A percentile compares a stretch with the other conserved stretches of the same genome.
Evolutionary conservation across 2,888 invertebrate genomes (phyloP).

Genomic region (Athripsodes cinereus): DNA sequence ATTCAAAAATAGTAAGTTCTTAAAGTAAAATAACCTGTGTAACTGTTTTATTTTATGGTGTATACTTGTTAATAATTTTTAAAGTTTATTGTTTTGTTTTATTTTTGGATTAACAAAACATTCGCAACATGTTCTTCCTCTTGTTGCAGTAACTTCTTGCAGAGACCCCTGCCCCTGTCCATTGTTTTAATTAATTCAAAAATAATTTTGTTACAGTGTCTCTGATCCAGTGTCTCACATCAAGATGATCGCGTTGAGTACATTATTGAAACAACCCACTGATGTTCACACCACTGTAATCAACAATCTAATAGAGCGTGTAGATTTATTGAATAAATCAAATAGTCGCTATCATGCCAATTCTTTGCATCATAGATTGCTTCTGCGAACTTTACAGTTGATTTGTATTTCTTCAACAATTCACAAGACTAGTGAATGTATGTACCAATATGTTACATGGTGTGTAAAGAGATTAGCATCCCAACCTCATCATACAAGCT

Average conservation of each 20-base stretch:
- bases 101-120: too few relatives aligned
- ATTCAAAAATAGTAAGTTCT: background rate
- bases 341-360: constrained; percentile 43
- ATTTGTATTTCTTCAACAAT: constrained; percentile 35
- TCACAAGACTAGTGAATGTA: constrained; percentile 22
- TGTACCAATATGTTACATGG: constrained; percentile 31
- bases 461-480: constrained; percentile 36
- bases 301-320: constrained; percentile 23
- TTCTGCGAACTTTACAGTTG: constrained; percentile 39
- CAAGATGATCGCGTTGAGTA: constrained; percentile 30
- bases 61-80: too few relatives aligned
- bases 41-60: too few relatives aligned
- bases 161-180: too few relatives aligned
- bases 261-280: constrained; percentile 24
- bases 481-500: constrained; percentile 42
- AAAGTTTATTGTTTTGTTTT: too few relatives aligned
- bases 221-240: constrained; percentile 12
- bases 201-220: too few relatives aligned
- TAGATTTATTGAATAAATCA: constrained; percentile 12
- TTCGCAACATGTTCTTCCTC: too few relatives aligned
- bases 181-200: too few relatives aligned
- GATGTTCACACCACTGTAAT: constrained; percentile 27
- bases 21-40: too few relatives aligned
- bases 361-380: constrained; percentile 38
- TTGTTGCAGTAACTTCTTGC: too few relatives aligned